Percentiles rank a stretch among this genome's conserved stretches.
Conservation (phyloP, 1,140 invertebrate genomes). For the Drosophila pseudoananassae region DNA sequence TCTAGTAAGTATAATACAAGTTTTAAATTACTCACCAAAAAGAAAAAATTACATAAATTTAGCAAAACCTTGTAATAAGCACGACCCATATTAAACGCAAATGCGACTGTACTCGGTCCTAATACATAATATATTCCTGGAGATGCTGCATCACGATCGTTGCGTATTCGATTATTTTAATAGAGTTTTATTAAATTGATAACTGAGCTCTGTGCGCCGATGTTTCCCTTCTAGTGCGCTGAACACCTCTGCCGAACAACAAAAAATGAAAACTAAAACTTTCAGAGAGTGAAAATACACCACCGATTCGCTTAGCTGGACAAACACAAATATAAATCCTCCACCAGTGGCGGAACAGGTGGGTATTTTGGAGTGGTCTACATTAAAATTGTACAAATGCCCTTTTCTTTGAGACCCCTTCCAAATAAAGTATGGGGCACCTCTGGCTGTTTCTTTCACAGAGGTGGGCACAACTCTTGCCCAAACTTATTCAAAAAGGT, state of each 20-base stretch:
- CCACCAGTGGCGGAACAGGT: background rate
- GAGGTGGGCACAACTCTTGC: no score
- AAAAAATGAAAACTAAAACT: background rate
- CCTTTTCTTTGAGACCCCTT: no score
- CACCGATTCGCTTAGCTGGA: background rate
- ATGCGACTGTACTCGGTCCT: constrained; percentile 6
- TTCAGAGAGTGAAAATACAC: background rate
- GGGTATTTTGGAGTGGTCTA: background rate
- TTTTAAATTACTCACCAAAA: constrained; percentile 66
- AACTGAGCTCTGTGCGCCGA: background rate
- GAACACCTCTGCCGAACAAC: background rate
- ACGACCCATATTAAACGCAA: constrained; percentile 54
- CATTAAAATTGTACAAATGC: no score
- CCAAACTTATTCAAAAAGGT: no score
- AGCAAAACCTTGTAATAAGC: constrained; percentile 76
- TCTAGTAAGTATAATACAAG: no score
- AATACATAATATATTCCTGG: background rate
- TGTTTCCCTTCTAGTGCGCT: background rate
- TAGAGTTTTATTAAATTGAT: background rate
- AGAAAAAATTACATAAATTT: constrained; percentile 77
- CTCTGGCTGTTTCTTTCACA: no score
- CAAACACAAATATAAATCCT: background rate
- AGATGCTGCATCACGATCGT: background rate
- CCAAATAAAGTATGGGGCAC: no score
- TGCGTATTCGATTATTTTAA: background rate